phyloP scores from a whole-genome alignment of 2,113 vertebrate species.

The Taurulus bubalis region DNA sequence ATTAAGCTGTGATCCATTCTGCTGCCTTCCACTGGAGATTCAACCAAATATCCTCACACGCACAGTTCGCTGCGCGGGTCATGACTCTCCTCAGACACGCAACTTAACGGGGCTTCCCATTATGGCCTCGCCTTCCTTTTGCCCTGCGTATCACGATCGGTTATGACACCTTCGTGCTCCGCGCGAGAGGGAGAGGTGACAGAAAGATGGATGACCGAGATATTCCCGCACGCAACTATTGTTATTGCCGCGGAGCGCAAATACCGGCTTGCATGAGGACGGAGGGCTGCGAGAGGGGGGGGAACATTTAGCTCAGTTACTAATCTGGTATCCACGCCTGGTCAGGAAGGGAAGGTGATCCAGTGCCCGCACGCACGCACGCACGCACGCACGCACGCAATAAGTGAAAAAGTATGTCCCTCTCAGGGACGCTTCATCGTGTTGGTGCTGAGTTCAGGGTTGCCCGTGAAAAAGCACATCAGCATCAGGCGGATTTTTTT shows the following conservation, averaged over 20 bases:
- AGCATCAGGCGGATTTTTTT: not conserved
- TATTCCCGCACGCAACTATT: conserved; percentile 86
- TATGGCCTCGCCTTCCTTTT: conserved; percentile 46
- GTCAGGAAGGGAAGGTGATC: conserved; percentile 77
- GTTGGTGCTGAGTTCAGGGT: conserved; percentile 10
- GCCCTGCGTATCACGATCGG: conserved; percentile 47
- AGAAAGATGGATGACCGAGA: conserved; percentile 84
- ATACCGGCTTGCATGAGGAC: conserved; percentile 58
- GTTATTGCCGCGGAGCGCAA: conserved; percentile 69
- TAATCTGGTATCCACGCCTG: conserved; percentile 75
- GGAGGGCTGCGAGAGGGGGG: conserved; percentile 3
- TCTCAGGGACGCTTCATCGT: not conserved
- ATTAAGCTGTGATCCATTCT: not conserved
- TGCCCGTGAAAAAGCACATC: not conserved
- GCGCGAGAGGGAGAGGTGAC: conserved; percentile 75
- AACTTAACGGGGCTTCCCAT: conserved; percentile 26
- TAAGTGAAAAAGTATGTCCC: not conserved
- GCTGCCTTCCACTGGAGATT: not conserved
- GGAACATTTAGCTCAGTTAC: conserved; percentile 78
- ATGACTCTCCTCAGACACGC: conserved; percentile 51
- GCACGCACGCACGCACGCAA: conserved; percentile 5
- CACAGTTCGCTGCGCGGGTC: conserved; percentile 29
- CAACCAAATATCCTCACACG: conserved; percentile 15
- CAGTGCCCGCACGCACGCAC: conserved; percentile 18
- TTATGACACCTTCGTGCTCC: conserved; percentile 77